phyloP scores from a whole-genome alignment of 2,888 invertebrate genomes.

The Morinoia aosen region DNA sequence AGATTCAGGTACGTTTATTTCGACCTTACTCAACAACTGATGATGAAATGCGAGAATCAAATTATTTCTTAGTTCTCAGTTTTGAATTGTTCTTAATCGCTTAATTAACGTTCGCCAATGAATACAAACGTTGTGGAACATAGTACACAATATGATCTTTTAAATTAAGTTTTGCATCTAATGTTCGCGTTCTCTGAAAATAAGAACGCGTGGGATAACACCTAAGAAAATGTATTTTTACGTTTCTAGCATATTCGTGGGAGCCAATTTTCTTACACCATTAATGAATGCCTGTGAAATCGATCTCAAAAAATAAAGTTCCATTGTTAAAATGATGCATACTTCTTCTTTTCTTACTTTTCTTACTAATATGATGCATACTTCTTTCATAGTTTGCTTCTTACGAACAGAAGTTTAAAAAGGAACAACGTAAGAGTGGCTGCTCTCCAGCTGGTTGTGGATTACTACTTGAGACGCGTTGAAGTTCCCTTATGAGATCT shows the following conservation, averaged over 20 bases:
- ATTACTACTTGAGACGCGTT: neutral
- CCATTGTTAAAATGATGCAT: too few species aligned
- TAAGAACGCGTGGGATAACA: neutral
- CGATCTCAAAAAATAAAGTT: neutral
- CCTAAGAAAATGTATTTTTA: neutral
- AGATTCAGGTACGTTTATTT: slow-evolving; percentile 69
- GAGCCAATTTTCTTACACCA: neutral
- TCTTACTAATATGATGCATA: too few species aligned
- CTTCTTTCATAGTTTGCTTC: too few species aligned
- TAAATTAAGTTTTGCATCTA: neutral
- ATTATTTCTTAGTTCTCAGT: neutral
- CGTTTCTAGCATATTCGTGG: neutral
- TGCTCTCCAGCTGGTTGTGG: neutral
- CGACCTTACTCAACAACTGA: neutral
- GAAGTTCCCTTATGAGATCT: neutral
- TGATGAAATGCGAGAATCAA: neutral
- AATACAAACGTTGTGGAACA: neutral
- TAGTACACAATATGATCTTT: neutral
- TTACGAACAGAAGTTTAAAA: neutral
- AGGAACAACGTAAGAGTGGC: neutral
- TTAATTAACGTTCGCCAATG: neutral
- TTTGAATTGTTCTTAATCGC: too few species aligned
- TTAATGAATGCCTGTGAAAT: neutral
- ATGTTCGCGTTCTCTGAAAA: neutral
- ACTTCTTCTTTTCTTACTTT: too few species aligned